A percentile compares a stretch with the other conserved stretches of the same genome.
These are phyloP conservation scores for Xanthostigma xanthostigma DNA, from an alignment of 2,888 invertebrate genomes.

Conservation along the genomic window DNA sequence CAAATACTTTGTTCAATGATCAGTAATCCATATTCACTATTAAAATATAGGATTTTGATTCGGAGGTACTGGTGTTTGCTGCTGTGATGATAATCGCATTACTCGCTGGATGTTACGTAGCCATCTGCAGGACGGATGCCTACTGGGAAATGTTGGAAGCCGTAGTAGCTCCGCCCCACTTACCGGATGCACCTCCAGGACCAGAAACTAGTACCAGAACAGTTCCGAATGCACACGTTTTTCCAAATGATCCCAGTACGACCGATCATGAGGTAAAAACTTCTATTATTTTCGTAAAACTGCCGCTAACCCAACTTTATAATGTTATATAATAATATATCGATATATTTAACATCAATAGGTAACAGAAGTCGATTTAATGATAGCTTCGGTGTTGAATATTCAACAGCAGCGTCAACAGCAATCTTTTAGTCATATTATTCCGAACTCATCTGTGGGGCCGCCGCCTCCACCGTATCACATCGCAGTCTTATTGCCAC, in stretches of 20 bases:
- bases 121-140: background rate
- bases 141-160: conserved; percentile 17
- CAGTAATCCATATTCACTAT: too few relatives aligned
- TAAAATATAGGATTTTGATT: conserved; percentile 28
- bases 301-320: too few relatives aligned
- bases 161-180: conserved; percentile 37
- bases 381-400: too few relatives aligned
- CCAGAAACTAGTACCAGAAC: conserved; percentile 5
- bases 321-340: too few relatives aligned
- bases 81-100: conserved; percentile 19
- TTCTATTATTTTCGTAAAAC: background rate
- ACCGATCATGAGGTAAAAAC: background rate
- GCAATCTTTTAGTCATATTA: too few relatives aligned
- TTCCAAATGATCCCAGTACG: background rate
- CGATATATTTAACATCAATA: too few relatives aligned
- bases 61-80: conserved; percentile 44
- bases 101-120: background rate
- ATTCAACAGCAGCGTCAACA: too few relatives aligned
- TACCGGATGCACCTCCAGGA: conserved; percentile 35
- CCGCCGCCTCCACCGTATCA: conserved; percentile 69
- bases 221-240: background rate
- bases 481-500: conserved; percentile 63
- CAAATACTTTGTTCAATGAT: too few relatives aligned
- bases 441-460: conserved; percentile 6
- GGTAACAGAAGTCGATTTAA: too few relatives aligned